These are phyloP conservation scores for Rhabditoides inermis DNA, from an alignment of 2,888 invertebrate genomes.

Conservation along the genomic window DNA sequence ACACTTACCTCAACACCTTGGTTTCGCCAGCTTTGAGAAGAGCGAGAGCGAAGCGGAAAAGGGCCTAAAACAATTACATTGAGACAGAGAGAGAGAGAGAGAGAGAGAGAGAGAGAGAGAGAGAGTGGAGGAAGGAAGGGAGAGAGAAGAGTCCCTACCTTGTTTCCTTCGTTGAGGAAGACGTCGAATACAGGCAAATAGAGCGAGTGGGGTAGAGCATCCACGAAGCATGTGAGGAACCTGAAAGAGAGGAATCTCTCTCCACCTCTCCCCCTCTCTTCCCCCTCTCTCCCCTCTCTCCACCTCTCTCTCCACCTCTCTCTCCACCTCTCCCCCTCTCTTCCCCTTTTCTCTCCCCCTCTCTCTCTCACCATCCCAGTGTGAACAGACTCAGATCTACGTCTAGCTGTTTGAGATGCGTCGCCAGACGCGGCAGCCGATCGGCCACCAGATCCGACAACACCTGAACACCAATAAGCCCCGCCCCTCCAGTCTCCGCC, in stretches of 20 bases:
- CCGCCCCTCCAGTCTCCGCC: neutral
- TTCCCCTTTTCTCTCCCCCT: too few species aligned
- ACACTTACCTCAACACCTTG: conserved; percentile 55
- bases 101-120: neutral
- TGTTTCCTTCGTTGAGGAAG: conserved; percentile 60
- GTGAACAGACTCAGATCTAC: conserved; percentile 33
- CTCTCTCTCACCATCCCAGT: too few species aligned
- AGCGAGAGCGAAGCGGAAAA: conserved; percentile 60
- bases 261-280: too few species aligned
- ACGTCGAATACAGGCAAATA: conserved; percentile 60
- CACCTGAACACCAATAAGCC: too few species aligned
- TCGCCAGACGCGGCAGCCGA: conserved; percentile 56
- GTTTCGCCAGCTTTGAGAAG: conserved; percentile 57
- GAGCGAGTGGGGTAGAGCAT: conserved; percentile 57
- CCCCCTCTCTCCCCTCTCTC: too few species aligned
- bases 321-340: too few species aligned
- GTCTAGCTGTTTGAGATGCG: conserved; percentile 55
- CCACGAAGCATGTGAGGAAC: conserved; percentile 60
- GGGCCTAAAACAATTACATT: conserved; percentile 50
- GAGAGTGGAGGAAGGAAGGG: conserved; percentile 2
- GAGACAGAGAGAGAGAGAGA: neutral
- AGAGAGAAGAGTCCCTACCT: conserved; percentile 53
- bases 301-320: too few species aligned
- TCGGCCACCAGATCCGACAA: conserved; percentile 58
- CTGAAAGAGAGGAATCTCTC: conserved; percentile 8